phyloP scores from a whole-genome alignment of 2,888 invertebrate species.

The Lasius platythorax region DNA sequence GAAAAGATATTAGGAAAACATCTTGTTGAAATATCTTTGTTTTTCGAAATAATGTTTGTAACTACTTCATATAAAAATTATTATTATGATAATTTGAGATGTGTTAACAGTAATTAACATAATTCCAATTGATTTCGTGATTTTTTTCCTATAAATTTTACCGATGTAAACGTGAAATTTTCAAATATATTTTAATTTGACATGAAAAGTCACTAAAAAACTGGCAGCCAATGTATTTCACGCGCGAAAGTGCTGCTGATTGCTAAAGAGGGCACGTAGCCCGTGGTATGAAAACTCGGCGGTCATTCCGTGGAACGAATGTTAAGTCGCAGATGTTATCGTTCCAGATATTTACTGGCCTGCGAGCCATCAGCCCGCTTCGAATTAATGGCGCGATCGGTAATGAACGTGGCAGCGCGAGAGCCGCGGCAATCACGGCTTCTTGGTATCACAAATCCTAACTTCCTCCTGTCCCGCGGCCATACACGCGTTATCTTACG shows the following conservation, averaged over 20 bases:
- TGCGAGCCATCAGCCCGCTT: conserved; percentile 78
- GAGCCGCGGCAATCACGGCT: conserved; percentile 78
- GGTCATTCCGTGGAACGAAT: conserved; percentile 72
- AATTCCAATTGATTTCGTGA: neutral
- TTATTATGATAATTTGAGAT: neutral
- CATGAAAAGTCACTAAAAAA: conserved; percentile 10
- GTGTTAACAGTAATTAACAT: neutral
- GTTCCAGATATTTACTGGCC: conserved; percentile 81
- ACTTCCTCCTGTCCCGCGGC: conserved; percentile 68
- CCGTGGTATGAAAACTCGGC: conserved; percentile 68
- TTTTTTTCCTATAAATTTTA: neutral
- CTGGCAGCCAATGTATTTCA: conserved; percentile 35
- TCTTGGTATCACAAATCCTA: conserved; percentile 79
- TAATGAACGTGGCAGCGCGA: conserved; percentile 80
- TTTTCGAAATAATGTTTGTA: neutral
- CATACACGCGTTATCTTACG: conserved; percentile 66
- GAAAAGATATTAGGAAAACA: too few species aligned
- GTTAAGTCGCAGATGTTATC: conserved; percentile 81
- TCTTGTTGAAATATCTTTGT: neutral
- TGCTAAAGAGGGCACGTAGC: conserved; percentile 64
- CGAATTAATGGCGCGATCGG: conserved; percentile 84
- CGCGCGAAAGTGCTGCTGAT: conserved; percentile 52
- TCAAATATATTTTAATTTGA: conserved; percentile 9
- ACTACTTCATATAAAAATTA: neutral
- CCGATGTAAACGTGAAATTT: neutral